Evolutionary conservation across 2,888 invertebrate species (phyloP).

Genomic region (Ophonus ardosiacus): DNA sequence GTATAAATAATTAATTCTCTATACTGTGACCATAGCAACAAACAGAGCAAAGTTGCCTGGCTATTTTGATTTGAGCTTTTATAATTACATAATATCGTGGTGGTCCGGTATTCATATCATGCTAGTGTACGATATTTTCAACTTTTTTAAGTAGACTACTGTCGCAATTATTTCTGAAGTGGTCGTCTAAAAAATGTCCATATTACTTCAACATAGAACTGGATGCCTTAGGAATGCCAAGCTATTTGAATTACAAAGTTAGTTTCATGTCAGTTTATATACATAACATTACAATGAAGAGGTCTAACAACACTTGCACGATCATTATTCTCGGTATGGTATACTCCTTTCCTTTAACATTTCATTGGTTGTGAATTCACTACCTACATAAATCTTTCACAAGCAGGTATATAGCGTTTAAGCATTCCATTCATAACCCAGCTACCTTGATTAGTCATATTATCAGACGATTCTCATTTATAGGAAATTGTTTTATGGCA

Average conservation of each 20-base stretch:
- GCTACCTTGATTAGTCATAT: neutral
- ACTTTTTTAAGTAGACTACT: too few relatives aligned
- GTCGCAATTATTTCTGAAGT: too few relatives aligned
- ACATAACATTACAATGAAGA: neutral
- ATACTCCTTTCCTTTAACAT: neutral
- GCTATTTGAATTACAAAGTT: neutral
- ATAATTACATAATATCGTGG: too few relatives aligned
- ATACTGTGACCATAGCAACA: too few relatives aligned
- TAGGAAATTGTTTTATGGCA: constrained; percentile 3
- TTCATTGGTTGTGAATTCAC: neutral
- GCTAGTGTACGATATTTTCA: too few relatives aligned
- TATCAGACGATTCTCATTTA: neutral
- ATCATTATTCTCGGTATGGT: neutral
- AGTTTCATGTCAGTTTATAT: neutral
- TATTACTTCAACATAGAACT: neutral
- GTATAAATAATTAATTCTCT: too few relatives aligned
- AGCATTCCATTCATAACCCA: neutral
- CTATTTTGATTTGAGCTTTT: too few relatives aligned
- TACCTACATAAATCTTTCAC: neutral
- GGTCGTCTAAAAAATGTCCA: neutral
- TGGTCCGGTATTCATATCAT: too few relatives aligned
- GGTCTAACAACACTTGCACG: neutral
- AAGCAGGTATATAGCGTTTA: neutral
- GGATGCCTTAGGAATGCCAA: neutral
- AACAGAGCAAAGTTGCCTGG: too few relatives aligned